These are phyloP conservation scores for Cottoperca gobio DNA, from an alignment of 2,797 vertebrate genomes.

Conservation along the genomic window DNA sequence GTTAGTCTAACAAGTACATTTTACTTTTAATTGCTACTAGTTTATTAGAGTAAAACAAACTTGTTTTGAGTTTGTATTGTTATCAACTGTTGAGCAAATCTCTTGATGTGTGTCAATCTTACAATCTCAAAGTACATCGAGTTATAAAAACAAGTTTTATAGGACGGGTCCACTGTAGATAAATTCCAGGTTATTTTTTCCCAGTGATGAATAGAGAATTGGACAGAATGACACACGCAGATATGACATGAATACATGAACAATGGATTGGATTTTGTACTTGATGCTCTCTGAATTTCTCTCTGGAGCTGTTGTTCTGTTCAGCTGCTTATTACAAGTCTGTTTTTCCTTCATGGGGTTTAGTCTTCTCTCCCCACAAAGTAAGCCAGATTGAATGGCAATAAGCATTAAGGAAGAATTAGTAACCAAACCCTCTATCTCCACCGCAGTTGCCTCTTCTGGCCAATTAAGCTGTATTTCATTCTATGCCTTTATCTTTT, in stretches of 20 bases:
- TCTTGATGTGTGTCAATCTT: constrained; percentile 1
- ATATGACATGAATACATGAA: constrained; percentile 22
- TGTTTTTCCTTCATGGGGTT: constrained; percentile 44
- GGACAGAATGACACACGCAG: constrained; percentile 7
- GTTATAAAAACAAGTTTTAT: constrained; percentile 1
- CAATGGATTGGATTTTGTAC: constrained; percentile 14
- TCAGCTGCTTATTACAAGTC: constrained; percentile 48
- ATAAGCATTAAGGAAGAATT: constrained; percentile 48
- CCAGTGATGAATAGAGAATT: constrained; percentile 12
- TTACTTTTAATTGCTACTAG: no score
- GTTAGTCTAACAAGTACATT: no score
- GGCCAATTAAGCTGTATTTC: constrained; percentile 61
- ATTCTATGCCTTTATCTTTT: constrained; percentile 34
- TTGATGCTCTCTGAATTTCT: constrained; percentile 42
- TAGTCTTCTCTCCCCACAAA: constrained; percentile 36
- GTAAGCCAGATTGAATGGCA: constrained; percentile 49
- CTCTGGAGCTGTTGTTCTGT: constrained; percentile 31
- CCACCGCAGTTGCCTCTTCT: constrained; percentile 37
- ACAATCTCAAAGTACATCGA: not conserved
- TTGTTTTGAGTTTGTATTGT: not conserved
- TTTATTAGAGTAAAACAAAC: no score
- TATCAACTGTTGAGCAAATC: not conserved
- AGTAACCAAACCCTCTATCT: constrained; percentile 51
- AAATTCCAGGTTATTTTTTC: not conserved
- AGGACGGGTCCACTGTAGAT: not conserved